Evolutionary conservation across 2,888 invertebrate genomes (phyloP).

Genomic region (Oligia strigilis): DNA sequence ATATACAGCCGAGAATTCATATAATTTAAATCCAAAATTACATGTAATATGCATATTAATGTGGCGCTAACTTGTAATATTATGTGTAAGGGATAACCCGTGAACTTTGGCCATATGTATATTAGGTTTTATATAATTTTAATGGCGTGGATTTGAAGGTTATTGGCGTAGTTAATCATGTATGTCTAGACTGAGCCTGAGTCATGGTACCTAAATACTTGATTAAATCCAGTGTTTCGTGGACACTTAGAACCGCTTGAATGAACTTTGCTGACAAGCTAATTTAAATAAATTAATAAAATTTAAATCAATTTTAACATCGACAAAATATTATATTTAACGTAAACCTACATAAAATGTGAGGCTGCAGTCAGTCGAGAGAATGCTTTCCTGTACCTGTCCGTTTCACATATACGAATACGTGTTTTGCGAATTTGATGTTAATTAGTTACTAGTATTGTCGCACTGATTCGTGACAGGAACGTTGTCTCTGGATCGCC

Average conservation of each 20-base stretch:
- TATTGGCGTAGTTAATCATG: background rate
- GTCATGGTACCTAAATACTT: background rate
- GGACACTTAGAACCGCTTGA: background rate
- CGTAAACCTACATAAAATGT: background rate
- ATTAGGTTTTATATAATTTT: constrained; percentile 21
- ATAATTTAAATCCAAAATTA: constrained; percentile 52
- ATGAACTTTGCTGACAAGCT: background rate
- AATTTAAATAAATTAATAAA: too few relatives aligned
- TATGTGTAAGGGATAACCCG: constrained; percentile 30
- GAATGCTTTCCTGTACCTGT: too few relatives aligned
- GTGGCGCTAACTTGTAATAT: constrained; percentile 44
- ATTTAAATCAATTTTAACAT: background rate
- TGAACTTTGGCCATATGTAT: constrained; percentile 26
- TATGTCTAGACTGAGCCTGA: background rate
- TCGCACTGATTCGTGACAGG: too few relatives aligned
- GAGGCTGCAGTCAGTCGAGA: background rate
- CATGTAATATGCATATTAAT: constrained; percentile 50
- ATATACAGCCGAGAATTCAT: constrained; percentile 40
- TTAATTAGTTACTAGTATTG: too few relatives aligned
- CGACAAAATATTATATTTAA: background rate
- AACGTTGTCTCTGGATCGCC: too few relatives aligned
- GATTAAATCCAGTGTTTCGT: background rate
- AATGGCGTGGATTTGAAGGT: background rate
- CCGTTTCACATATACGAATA: too few relatives aligned
- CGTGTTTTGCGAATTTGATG: too few relatives aligned